Evolutionary conservation across 1,140 invertebrate genomes (phyloP).

Genomic region (Drosophila ambigua): DNA sequence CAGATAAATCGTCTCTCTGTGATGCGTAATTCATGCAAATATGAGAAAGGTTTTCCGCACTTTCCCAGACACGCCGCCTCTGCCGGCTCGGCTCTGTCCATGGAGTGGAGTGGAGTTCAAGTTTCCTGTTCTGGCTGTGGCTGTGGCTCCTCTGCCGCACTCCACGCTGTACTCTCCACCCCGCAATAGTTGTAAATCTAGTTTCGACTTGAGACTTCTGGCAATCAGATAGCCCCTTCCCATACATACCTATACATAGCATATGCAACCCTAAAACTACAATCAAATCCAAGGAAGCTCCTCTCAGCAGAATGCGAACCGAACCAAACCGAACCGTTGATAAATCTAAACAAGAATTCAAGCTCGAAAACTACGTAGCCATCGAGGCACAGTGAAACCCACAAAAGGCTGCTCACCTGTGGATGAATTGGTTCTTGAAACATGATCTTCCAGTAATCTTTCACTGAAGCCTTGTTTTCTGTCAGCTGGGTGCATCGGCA

Average conservation of each 20-base stretch:
- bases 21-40: slow-evolving; percentile 24
- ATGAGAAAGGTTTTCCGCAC: slow-evolving; percentile 55
- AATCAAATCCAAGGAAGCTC: slow-evolving; percentile 20
- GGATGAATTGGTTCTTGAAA: slow-evolving; percentile 10
- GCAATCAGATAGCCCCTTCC: slow-evolving; percentile 9
- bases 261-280: slow-evolving; percentile 28
- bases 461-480: background rate
- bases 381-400: background rate
- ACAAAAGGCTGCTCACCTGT: slow-evolving; percentile 39
- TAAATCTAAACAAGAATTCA: slow-evolving; percentile 25
- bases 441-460: slow-evolving; percentile 3
- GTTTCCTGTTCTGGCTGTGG: slow-evolving; percentile 69
- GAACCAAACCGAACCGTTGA: slow-evolving; percentile 1
- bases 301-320: slow-evolving; percentile 13
- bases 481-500: slow-evolving; percentile 11
- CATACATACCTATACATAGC: slow-evolving; percentile 9
- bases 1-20: slow-evolving; percentile 52
- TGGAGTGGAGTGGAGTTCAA: slow-evolving; percentile 33
- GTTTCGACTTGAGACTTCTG: slow-evolving; percentile 42
- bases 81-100: slow-evolving; percentile 14
- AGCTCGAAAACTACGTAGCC: background rate
- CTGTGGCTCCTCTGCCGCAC: slow-evolving; percentile 1
- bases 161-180: background rate
- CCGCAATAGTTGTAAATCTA: slow-evolving; percentile 76
- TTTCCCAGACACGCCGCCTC: slow-evolving; percentile 38